phyloP scores from a whole-genome alignment of 2,113 vertebrate species.

The Rhinopithecus roxellana region DNA sequence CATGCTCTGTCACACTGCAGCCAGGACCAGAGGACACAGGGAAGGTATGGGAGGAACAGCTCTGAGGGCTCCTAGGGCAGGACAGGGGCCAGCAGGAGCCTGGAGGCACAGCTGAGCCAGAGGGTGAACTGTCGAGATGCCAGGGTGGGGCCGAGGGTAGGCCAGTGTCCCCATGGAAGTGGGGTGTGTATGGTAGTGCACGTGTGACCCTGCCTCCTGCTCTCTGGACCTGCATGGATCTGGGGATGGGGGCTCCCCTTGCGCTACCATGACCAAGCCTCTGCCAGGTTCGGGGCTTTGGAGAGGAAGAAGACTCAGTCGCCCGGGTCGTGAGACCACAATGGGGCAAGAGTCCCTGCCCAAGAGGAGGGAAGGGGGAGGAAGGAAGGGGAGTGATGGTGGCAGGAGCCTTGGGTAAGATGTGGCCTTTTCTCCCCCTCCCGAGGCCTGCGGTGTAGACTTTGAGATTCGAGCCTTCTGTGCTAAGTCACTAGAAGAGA shows the following conservation, averaged over 20 bases:
- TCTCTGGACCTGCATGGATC: background rate
- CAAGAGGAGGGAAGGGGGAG: background rate
- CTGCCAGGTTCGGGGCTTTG: background rate
- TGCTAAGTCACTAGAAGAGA: constrained; percentile 93
- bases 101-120: background rate
- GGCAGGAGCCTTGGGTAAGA: constrained; percentile 20
- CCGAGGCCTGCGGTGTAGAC: constrained; percentile 93
- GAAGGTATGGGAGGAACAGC: constrained; percentile 83
- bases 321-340: background rate
- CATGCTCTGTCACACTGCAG: constrained; percentile 94
- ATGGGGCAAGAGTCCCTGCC: background rate
- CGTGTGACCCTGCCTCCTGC: background rate
- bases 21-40: constrained; percentile 95
- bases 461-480: constrained; percentile 96
- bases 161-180: rapidly evolving
- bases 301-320: background rate
- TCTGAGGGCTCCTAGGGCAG: background rate
- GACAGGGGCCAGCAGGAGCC: background rate
- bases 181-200: background rate
- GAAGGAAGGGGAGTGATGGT: background rate
- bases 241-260: background rate
- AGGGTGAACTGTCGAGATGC: too few species aligned
- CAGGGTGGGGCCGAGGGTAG: background rate
- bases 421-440: background rate
- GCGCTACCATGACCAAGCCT: background rate